Percentiles rank a stretch among this genome's conserved stretches.
These are phyloP conservation scores for Tangara arthus DNA, from an alignment of 2,797 vertebrate genomes.

Conservation along the genomic window DNA sequence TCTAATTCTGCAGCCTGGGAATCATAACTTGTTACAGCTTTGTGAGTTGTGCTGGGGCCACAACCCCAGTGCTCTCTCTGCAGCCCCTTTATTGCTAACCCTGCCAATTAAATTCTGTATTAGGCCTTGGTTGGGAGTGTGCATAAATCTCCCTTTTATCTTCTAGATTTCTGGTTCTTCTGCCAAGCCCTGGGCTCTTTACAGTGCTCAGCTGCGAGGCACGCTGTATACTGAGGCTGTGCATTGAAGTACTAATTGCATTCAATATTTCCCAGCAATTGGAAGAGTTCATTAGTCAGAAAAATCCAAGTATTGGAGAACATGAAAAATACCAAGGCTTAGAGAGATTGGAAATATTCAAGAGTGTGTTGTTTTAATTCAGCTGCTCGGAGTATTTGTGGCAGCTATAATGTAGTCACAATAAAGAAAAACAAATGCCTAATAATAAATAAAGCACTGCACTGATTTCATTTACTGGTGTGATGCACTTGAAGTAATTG, in stretches of 20 bases:
- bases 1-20: not conserved
- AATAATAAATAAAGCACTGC: constrained; percentile 35
- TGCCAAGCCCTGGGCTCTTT: constrained; percentile 4
- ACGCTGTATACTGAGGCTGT: not conserved
- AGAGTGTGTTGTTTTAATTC: constrained; percentile 1
- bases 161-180: not conserved
- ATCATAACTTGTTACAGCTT: not conserved
- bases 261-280: constrained; percentile 20
- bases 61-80: not conserved
- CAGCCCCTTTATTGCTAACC: not conserved
- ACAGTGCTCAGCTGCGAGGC: constrained; percentile 4
- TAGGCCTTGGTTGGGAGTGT: not conserved
- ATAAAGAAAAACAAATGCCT: constrained; percentile 29
- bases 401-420: not conserved
- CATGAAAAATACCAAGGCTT: not conserved
- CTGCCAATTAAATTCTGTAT: constrained; percentile 42
- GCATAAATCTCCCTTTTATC: constrained; percentile 21
- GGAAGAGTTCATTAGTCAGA: constrained; percentile 37
- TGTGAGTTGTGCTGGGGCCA: not conserved
- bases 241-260: constrained; percentile 5
- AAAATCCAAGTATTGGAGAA: constrained; percentile 18
- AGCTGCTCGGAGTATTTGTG: not conserved
- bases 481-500: constrained; percentile 44
- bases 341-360: not conserved
- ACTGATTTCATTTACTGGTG: constrained; percentile 10